These are phyloP conservation scores for Ophion costatus DNA, from an alignment of 2,888 invertebrate genomes.

Conservation along the genomic window DNA sequence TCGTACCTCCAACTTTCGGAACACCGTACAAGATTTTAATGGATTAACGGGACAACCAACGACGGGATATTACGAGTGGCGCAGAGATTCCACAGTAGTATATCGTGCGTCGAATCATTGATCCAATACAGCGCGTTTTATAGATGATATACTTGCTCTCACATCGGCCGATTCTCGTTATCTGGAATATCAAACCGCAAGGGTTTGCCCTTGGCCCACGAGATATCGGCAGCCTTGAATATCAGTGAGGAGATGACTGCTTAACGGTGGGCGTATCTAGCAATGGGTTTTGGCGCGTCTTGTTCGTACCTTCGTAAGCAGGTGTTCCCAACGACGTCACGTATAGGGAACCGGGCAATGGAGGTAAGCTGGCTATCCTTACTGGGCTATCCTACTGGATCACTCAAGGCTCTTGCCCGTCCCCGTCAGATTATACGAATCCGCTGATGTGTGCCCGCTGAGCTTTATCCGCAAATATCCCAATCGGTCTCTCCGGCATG, in stretches of 20 bases:
- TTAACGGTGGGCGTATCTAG: not conserved
- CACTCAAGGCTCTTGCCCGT: conserved; percentile 38
- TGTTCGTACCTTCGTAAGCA: conserved; percentile 59
- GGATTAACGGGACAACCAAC: not conserved
- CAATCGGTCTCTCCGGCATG: conserved; percentile 58
- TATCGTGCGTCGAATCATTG: not conserved
- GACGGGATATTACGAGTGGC: not conserved
- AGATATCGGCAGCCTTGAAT: not conserved
- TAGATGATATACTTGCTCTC: not conserved
- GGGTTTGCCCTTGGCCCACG: not conserved
- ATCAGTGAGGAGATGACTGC: not conserved
- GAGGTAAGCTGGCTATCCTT: conserved; percentile 44
- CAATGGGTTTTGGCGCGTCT: conserved; percentile 3
- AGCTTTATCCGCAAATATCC: conserved; percentile 51
- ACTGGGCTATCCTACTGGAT: conserved; percentile 23
- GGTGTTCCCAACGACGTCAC: conserved; percentile 72
- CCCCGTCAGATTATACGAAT: conserved; percentile 33
- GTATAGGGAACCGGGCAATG: conserved; percentile 62
- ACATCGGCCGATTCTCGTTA: not conserved
- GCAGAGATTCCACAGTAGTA: not conserved
- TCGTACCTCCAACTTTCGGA: not conserved
- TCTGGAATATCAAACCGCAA: not conserved
- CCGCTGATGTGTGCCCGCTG: conserved; percentile 12
- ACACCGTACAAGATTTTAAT: not conserved
- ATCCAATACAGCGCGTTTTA: not conserved